Evolutionary conservation across 2,888 invertebrate genomes (phyloP), one percentile per base, ranked within the genome.

Genomic region (Cryptops parisi): DNA sequence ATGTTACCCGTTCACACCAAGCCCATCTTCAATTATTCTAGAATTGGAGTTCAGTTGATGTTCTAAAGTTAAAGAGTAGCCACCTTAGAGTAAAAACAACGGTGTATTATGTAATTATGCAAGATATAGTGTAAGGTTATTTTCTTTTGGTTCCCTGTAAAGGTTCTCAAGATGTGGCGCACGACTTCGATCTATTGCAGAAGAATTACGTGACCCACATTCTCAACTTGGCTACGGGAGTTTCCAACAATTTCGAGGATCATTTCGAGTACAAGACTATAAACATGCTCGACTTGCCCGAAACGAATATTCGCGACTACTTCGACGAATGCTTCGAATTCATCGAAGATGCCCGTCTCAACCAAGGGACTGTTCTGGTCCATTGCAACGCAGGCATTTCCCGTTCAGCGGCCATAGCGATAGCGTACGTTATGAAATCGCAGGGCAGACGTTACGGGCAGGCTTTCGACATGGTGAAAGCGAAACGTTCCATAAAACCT

Each of bases 331-430:
- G 81, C 61, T 72, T 81, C 54, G 65, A 71, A 1, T 82, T 82
- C 62, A 80, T 91, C 47, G 72, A 78, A n/a, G 58, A 68, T 38
- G 75, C 74, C 21, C 65, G 77, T 9, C 60, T 65, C n/a, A 61
- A 60, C 2, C 66, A 66, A 23, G 74, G 77, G 24, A 76, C 76
- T 64, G 72, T 89, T 49, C 72, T 89, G 58, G 78, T 93, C 2
- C 91, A 93, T 69, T 93, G 93, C 65, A 93, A 91, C 68, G 91
- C 91, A 0, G 93, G 93, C 0, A 81, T 91, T 0, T 93, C 91
- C 0, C 74, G 93, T 9, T 83, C 90, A 2, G 76, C 88, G 0
- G 76, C 82, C 55, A 73, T 91, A 22, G 78, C 82, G 0, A 82
- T 91, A 51, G 85, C 79, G 5, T 93, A 84, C 69, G 70, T 93